Evolutionary conservation across 2,113 vertebrate genomes (phyloP).

Genomic region (Tachysurus fulvidraco): DNA sequence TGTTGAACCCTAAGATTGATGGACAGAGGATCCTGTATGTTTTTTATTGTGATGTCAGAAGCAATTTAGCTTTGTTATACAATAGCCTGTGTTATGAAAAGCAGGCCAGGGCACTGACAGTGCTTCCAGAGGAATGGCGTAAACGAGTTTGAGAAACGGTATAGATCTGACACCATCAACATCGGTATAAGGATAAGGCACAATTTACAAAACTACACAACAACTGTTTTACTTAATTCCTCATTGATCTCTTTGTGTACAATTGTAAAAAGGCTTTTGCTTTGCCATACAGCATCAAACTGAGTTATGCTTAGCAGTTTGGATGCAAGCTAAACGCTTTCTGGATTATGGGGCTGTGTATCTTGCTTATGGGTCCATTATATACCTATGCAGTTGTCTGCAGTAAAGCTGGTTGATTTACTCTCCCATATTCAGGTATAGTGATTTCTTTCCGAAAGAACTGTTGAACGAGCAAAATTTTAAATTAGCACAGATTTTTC

Average conservation of each 20-base stretch:
- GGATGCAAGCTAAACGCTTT: conserved; percentile 32
- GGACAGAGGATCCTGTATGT: conserved; percentile 25
- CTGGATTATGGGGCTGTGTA: conserved; percentile 29
- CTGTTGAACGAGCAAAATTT: neutral
- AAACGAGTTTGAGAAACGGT: conserved; percentile 23
- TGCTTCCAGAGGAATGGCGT: conserved; percentile 12
- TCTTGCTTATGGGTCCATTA: conserved; percentile 31
- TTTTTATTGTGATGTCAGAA: conserved; percentile 34
- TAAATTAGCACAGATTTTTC: neutral
- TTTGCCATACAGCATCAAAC: neutral
- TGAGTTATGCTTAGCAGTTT: conserved; percentile 26
- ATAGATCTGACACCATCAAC: conserved; percentile 11
- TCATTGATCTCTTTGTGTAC: conserved; percentile 1
- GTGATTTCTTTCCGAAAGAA: neutral
- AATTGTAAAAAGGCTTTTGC: conserved; percentile 22
- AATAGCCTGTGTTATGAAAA: conserved; percentile 39
- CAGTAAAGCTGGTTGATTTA: conserved; percentile 31
- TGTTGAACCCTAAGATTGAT: neutral
- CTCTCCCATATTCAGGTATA: neutral
- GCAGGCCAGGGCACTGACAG: conserved; percentile 17
- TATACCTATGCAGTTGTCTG: neutral
- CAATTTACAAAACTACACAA: neutral
- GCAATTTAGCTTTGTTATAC: conserved; percentile 35
- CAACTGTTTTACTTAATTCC: neutral
- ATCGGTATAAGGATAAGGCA: conserved; percentile 2